A percentile compares a stretch with the other conserved stretches of the same genome.
These are phyloP conservation scores for Struthio camelus DNA, from an alignment of 2,113 vertebrate species.

Conservation along the genomic window DNA sequence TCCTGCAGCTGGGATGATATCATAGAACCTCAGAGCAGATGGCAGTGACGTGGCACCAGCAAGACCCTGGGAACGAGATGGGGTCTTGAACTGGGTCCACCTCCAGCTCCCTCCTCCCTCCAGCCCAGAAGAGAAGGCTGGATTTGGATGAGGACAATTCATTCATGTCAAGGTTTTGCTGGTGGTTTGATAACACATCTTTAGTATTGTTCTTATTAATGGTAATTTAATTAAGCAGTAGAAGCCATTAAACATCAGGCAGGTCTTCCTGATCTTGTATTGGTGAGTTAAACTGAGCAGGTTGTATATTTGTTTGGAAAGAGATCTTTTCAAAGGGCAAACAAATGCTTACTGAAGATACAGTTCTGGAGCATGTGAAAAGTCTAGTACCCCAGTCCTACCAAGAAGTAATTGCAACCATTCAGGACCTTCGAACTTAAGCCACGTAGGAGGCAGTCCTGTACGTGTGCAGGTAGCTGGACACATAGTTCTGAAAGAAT, in stretches of 20 bases:
- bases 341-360: neutral
- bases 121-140: neutral
- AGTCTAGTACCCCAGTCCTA: neutral
- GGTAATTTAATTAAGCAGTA: neutral
- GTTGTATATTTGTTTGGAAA: neutral
- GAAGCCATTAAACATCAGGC: neutral
- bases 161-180: neutral
- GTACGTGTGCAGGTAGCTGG: neutral
- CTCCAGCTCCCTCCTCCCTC: neutral
- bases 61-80: fast-evolving
- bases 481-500: neutral
- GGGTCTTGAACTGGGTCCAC: fast-evolving
- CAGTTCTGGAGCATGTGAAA: neutral
- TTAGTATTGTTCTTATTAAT: neutral
- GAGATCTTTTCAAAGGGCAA: neutral
- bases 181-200: neutral
- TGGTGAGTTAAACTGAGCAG: neutral
- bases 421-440: neutral
- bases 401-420: neutral
- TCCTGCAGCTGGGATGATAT: neutral
- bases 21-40: neutral
- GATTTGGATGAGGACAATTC: neutral
- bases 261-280: neutral
- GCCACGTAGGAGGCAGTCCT: neutral
- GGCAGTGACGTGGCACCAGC: neutral